Evolutionary conservation across 2,797 vertebrate species (phyloP), one percentile per base, ranked within the genome.

Genomic region (Menidia menidia): DNA sequence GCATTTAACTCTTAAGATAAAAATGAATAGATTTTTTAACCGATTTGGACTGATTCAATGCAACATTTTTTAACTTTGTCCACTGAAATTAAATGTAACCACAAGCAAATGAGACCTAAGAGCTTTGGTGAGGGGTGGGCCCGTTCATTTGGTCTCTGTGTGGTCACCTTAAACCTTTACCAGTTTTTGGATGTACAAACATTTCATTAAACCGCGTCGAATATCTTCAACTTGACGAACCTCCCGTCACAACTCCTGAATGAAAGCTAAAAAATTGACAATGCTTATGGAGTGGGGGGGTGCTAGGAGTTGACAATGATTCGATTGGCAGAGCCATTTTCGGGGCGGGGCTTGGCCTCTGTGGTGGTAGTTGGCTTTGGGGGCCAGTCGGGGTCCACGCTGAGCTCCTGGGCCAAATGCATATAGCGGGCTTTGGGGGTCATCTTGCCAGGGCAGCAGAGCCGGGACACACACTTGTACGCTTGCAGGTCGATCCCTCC

Each of bases 311-410:
- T 70, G 42, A 93, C 92, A 79, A 95, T 91, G 60, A 96, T 93
- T 77, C 95, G 95, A 95, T 95, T 96, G 16, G 81, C 69, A 55
- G 92, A 92, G 61, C 95, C 93, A 0, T 96, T 98, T 81, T 93
- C 95, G 43, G 93, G 93, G 39, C 82, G 75, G 57, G 89, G 78
- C 90, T 95, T 98, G 2, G 97, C 98, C 92, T 99, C 98, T 1
- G 96, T 99, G 48, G 96, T 98, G 45, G 97, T 98, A 78, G 96
- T 96, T 73, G 97, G 97, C 88, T 97, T 98, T 47, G 98, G 98
- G 15, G 98, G 98, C 98, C 98, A 99, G 78, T 98, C 96, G 0
- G 97, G 98, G 87, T 99, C 98, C 54, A 97, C 93, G 48, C 94
- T 91, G 71, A 99, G 94, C 90, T 99, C 97, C 93, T 99, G 96